These are phyloP conservation scores for Ennomos erosarius DNA, from an alignment of 2,888 invertebrate genomes.

Conservation along the genomic window DNA sequence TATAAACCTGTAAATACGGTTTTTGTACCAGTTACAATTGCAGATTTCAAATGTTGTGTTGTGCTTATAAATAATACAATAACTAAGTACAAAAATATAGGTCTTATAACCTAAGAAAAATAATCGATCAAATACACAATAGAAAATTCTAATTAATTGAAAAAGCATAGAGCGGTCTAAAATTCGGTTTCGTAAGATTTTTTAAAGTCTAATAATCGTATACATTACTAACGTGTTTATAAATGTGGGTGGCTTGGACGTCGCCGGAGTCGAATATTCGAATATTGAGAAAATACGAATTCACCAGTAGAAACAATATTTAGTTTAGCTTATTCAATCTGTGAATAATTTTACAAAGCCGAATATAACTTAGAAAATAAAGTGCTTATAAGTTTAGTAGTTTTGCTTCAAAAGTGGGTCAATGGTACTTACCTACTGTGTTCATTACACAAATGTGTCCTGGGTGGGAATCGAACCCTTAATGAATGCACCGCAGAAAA, in stretches of 20 bases:
- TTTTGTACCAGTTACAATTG: neutral
- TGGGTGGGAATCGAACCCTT: no score
- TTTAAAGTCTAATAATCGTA: constrained; percentile 23
- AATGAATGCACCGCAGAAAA: no score
- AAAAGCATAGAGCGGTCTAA: constrained; percentile 6
- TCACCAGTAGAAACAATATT: no score
- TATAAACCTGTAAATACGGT: no score
- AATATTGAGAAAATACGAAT: no score
- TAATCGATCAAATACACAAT: constrained; percentile 3
- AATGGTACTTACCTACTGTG: no score
- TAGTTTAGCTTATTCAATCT: no score
- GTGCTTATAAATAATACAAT: constrained; percentile 1
- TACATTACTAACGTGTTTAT: constrained; percentile 23
- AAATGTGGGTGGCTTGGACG: constrained; percentile 17
- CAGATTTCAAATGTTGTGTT: neutral
- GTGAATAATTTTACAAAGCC: no score
- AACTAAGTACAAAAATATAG: constrained; percentile 11
- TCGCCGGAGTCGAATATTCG: neutral
- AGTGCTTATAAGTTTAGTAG: no score
- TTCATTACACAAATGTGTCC: no score
- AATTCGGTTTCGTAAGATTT: constrained; percentile 17
- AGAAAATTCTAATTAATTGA: constrained; percentile 8
- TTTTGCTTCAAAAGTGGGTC: no score
- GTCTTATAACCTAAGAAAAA: constrained; percentile 3
- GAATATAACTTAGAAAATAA: no score